Evolutionary conservation across 2,113 vertebrate species (phyloP).

Genomic region (Athene noctua): DNA sequence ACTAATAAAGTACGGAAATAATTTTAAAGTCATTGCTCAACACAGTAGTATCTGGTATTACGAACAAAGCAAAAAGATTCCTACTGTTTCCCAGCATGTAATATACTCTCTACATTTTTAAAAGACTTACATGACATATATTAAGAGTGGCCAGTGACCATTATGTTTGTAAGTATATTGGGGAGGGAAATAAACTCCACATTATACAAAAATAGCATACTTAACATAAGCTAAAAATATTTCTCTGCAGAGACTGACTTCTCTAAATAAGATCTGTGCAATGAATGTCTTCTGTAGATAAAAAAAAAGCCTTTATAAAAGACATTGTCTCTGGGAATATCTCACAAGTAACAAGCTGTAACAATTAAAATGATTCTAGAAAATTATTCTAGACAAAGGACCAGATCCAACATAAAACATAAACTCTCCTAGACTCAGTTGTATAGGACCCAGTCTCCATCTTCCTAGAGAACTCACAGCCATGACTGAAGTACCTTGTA

Average conservation of each 20-base stretch:
- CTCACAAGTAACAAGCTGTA: not conserved
- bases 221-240: not conserved
- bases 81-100: not conserved
- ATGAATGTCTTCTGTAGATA: not conserved
- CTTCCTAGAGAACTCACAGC: not conserved
- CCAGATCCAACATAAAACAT: not conserved
- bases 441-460: not conserved
- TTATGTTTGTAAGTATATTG: not conserved
- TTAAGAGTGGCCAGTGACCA: not conserved
- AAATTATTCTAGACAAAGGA: not conserved
- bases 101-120: not conserved
- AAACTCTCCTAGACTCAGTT: not conserved
- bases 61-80: not conserved
- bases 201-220: not conserved
- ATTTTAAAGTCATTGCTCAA: not conserved
- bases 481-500: not conserved
- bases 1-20: not conserved
- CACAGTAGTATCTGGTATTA: not conserved
- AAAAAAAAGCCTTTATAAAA: not conserved
- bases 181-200: not conserved
- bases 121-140: not conserved
- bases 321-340: not conserved
- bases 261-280: not conserved
- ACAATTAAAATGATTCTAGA: not conserved
- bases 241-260: not conserved